Percentiles rank a stretch among this genome's conserved stretches.
These are phyloP conservation scores for Brotula barbata DNA, from an alignment of 2,797 vertebrate species.

Conservation along the genomic window DNA sequence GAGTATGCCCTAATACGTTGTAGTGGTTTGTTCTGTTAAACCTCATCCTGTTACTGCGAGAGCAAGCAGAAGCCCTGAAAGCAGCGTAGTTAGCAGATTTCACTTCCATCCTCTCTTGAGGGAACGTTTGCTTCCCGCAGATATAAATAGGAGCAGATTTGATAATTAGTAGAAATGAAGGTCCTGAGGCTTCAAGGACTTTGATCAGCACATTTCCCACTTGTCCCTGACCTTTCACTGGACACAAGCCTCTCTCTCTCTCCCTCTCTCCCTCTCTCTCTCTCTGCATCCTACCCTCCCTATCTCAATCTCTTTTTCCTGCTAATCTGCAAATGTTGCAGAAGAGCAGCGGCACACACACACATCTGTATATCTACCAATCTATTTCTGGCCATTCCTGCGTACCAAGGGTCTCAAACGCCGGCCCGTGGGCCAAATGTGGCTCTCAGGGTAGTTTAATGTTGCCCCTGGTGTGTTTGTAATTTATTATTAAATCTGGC, in stretches of 20 bases:
- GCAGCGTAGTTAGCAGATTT: slow-evolving; percentile 75
- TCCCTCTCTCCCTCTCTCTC: slow-evolving; percentile 45
- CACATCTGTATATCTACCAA: slow-evolving; percentile 6
- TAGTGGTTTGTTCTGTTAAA: slow-evolving; percentile 46
- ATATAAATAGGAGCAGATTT: slow-evolving; percentile 81
- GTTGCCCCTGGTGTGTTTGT: too few relatives aligned
- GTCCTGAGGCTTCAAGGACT: slow-evolving; percentile 69
- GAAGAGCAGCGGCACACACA: slow-evolving; percentile 1
- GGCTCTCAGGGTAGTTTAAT: too few relatives aligned
- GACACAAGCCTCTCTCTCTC: slow-evolving; percentile 51
- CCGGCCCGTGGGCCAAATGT: too few relatives aligned
- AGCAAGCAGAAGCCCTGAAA: slow-evolving; percentile 65
- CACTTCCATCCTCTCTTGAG: slow-evolving; percentile 72
- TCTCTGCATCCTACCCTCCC: slow-evolving; percentile 30
- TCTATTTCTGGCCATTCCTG: slow-evolving; percentile 12
- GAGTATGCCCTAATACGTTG: slow-evolving; percentile 29
- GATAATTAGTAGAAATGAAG: slow-evolving; percentile 79
- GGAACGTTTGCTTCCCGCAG: slow-evolving; percentile 69
- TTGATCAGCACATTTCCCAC: slow-evolving; percentile 69
- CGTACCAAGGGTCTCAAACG: too few relatives aligned
- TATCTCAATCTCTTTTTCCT: slow-evolving; percentile 19
- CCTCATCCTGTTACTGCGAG: slow-evolving; percentile 53
- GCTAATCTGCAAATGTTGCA: slow-evolving; percentile 33
- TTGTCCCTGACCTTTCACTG: slow-evolving; percentile 69
- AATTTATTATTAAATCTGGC: too few relatives aligned